Evolutionary conservation across 2,113 vertebrate species (phyloP).

Genomic region (Spea multiplicata): DNA sequence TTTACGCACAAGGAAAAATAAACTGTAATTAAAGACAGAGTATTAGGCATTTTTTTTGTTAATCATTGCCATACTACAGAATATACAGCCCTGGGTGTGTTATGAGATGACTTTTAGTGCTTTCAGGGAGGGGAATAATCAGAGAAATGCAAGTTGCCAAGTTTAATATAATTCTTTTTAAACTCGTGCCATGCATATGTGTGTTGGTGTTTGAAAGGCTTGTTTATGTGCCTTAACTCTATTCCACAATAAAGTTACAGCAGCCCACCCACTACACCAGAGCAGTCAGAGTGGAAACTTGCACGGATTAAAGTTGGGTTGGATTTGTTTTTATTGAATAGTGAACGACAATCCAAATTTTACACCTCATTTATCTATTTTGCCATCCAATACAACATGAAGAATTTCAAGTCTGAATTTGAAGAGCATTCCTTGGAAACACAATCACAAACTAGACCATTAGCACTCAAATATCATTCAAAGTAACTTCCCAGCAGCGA

Average conservation of each 20-base stretch:
- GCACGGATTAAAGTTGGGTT: not conserved
- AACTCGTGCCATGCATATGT: conserved; percentile 1
- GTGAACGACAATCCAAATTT: not conserved
- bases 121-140: no score
- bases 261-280: not conserved
- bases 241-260: not conserved
- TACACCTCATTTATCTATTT: not conserved
- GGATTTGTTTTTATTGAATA: not conserved
- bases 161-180: not conserved
- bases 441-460: not conserved
- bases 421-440: not conserved
- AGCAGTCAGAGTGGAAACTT: not conserved
- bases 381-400: not conserved
- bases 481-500: not conserved
- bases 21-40: not conserved
- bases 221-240: not conserved
- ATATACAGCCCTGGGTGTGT: not conserved
- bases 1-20: not conserved
- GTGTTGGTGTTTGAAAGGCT: not conserved
- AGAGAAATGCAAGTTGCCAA: no score
- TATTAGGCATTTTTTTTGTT: not conserved
- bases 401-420: not conserved
- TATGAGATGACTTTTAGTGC: not conserved
- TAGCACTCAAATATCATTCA: not conserved
- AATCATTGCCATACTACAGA: not conserved